Conservation (phyloP, 2,113 vertebrate genomes). For the Herpailurus yagouaroundi region DNA sequence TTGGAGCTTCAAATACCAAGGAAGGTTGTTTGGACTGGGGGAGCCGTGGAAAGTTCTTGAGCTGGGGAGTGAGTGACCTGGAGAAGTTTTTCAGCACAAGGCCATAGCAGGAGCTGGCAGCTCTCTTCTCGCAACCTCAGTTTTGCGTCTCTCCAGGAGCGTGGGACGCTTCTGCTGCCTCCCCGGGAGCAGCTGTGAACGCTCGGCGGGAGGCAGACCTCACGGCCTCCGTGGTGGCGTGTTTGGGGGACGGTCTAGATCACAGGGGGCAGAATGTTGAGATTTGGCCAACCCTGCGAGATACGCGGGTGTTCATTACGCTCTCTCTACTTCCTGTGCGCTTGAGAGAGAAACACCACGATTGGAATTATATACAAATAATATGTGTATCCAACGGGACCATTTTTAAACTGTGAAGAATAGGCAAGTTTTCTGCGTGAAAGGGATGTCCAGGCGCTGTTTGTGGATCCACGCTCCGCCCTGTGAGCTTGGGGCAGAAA, state of each 20-base stretch:
- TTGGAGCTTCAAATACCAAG: not conserved
- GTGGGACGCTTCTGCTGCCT: not conserved
- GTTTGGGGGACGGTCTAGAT: not conserved
- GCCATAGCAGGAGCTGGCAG: not conserved
- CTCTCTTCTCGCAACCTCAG: not conserved
- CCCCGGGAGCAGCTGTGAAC: not conserved
- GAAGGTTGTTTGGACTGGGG: not conserved
- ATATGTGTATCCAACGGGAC: not conserved
- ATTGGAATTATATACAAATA: not conserved
- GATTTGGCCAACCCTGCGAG: not conserved
- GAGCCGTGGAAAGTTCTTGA: conserved; percentile 8
- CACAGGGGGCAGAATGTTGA: not conserved
- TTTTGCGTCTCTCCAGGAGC: not conserved
- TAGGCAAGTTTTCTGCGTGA: not conserved
- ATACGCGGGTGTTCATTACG: not conserved
- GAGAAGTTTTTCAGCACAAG: not conserved
- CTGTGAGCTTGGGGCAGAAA: not conserved
- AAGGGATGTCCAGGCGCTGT: not conserved
- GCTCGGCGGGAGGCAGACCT: not conserved
- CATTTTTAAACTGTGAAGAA: not conserved
- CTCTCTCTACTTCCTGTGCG: not conserved
- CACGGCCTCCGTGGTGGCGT: not conserved
- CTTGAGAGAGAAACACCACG: not conserved
- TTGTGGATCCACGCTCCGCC: not conserved
- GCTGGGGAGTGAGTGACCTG: not conserved